These are phyloP conservation scores for Gallinago solitaria DNA, from an alignment of 2,797 vertebrate genomes.

Conservation along the genomic window DNA sequence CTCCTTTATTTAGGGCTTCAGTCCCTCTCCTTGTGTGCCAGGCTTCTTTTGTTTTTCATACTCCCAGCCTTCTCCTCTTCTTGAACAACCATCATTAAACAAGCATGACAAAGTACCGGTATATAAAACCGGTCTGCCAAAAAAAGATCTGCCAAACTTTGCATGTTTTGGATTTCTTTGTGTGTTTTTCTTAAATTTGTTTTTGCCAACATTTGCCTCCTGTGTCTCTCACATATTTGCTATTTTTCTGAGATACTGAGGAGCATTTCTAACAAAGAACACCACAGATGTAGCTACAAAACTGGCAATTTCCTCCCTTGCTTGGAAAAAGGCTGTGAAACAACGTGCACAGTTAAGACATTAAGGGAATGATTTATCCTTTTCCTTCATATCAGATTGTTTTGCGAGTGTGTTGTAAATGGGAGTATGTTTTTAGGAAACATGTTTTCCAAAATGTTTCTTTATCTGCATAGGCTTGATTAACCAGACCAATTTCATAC, in stretches of 20 bases:
- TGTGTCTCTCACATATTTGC: neutral
- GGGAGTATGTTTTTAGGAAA: neutral
- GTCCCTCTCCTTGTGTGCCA: neutral
- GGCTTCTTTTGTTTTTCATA: neutral
- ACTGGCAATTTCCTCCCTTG: neutral
- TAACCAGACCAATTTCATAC: neutral
- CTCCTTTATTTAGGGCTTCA: neutral
- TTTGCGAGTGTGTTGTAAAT: neutral
- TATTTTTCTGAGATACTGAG: neutral
- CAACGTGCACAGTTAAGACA: neutral
- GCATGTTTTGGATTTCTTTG: neutral
- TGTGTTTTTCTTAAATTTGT: constrained; percentile 7
- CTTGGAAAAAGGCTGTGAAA: neutral
- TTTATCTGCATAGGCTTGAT: neutral
- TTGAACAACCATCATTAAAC: neutral
- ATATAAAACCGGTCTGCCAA: neutral
- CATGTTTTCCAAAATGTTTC: neutral
- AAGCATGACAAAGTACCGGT: neutral
- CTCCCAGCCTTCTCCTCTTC: neutral
- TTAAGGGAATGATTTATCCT: neutral
- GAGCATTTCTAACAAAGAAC: neutral
- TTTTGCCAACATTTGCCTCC: constrained; percentile 28
- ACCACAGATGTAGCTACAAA: neutral
- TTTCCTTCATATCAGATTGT: neutral
- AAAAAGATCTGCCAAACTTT: neutral